Conservation (phyloP, 1,140 invertebrate genomes). For the Drosophila eugracilis region DNA sequence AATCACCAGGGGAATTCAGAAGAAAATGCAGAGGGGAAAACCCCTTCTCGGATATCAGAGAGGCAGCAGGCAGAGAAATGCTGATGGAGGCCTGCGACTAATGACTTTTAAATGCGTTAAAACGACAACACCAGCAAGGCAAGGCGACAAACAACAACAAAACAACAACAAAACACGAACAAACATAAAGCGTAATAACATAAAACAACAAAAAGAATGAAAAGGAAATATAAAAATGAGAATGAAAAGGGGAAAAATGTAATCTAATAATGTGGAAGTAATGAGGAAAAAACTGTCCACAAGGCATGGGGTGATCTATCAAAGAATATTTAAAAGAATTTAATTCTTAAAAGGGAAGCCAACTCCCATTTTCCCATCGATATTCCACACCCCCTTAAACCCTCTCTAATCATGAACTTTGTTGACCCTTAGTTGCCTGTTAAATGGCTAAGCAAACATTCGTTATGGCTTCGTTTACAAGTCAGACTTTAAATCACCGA, state of each 20-base stretch:
- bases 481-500: constrained; percentile 1
- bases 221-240: background rate
- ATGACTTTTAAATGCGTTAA: constrained; percentile 79
- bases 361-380: background rate
- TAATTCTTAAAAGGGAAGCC: background rate
- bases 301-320: background rate
- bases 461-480: constrained; percentile 20
- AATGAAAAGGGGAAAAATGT: background rate
- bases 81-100: constrained; percentile 62
- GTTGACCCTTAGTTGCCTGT: constrained; percentile 9
- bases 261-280: constrained; percentile 12
- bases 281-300: background rate
- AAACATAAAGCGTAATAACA: constrained; percentile 13
- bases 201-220: constrained; percentile 2
- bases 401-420: background rate
- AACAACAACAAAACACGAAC: constrained; percentile 28
- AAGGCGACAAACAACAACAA: constrained; percentile 39
- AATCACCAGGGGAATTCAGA: constrained; percentile 2
- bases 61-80: constrained; percentile 36
- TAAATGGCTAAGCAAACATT: constrained; percentile 13
- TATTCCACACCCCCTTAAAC: background rate
- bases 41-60: constrained; percentile 18
- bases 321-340: background rate
- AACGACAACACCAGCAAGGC: constrained; percentile 32
- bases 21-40: constrained; percentile 27